phyloP scores from a whole-genome alignment of 2,113 vertebrate genomes.

The Sarotherodon lohbergeri region DNA sequence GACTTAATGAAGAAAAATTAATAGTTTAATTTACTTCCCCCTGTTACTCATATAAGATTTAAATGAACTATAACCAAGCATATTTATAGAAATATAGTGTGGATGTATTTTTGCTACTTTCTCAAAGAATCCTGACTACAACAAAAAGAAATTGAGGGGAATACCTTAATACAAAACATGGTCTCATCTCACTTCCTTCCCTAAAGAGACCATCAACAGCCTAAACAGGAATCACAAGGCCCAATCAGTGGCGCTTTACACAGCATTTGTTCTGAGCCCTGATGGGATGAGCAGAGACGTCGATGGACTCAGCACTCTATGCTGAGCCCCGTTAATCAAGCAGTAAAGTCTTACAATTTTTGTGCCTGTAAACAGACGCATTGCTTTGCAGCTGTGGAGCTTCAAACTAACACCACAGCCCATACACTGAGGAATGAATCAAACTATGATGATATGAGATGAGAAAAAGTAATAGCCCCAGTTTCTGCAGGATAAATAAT shows the following conservation, averaged over 20 bases:
- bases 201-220: neutral
- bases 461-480: neutral
- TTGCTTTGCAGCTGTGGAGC: neutral
- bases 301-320: neutral
- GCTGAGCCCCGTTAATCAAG: neutral
- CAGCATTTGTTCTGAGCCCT: neutral
- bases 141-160: neutral
- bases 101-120: neutral
- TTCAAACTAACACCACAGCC: neutral
- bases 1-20: neutral
- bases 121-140: neutral
- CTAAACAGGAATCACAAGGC: neutral
- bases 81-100: neutral
- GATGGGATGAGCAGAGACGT: fast-evolving
- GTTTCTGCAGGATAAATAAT: neutral
- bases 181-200: neutral
- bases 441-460: neutral
- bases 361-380: neutral
- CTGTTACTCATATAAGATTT: neutral
- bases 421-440: neutral
- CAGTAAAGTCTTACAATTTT: neutral
- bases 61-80: neutral
- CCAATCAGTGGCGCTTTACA: neutral
- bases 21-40: neutral
- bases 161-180: neutral